These are phyloP conservation scores for Neosilurus hyrtlii DNA, from an alignment of 2,797 vertebrate genomes.

Conservation along the genomic window DNA sequence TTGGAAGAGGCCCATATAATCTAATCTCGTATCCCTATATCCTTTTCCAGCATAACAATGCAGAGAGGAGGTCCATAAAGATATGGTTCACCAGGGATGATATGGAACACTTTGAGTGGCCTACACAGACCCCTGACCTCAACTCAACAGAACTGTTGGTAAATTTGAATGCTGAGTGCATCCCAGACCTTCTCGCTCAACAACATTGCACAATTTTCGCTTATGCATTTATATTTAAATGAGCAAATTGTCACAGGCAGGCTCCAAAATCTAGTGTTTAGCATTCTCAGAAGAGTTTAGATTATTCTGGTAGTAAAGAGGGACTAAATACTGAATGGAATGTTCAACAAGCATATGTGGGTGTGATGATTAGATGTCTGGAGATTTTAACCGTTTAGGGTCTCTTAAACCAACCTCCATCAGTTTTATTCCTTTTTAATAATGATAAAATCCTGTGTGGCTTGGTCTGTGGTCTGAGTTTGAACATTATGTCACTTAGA, in stretches of 20 bases:
- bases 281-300: neutral
- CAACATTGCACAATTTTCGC: neutral
- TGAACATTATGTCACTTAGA: neutral
- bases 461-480: neutral
- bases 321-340: no score
- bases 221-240: neutral
- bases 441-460: neutral
- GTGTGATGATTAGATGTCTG: neutral
- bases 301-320: neutral
- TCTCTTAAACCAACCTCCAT: neutral
- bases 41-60: neutral
- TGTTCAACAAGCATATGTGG: neutral
- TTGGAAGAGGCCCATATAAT: no score
- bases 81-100: neutral
- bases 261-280: neutral
- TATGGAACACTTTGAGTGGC: neutral
- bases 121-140: slow-evolving; percentile 1
- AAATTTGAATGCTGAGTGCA: neutral
- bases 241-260: neutral
- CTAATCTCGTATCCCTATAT: no score
- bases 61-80: neutral
- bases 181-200: neutral
- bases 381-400: neutral
- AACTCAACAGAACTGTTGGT: neutral
- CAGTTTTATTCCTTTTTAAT: neutral